Base-by-base conservation (phyloP, 2,888 invertebrate species). In the Hoplodrina ambigua region DNA sequence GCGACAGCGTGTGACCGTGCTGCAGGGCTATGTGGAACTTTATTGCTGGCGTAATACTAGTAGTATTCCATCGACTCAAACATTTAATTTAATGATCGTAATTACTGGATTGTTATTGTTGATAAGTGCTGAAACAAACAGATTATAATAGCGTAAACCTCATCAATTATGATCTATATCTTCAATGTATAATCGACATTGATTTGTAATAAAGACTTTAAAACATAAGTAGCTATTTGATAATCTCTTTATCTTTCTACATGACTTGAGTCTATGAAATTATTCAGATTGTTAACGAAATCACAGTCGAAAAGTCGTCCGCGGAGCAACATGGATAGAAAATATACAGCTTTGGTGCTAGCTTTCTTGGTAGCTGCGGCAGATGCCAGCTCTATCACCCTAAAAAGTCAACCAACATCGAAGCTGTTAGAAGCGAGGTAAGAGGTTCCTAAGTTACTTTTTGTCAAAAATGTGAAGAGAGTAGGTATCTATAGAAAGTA, bases 111-210 rank as follows among this genome's bases (percentile, higher is more conserved):
- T 62, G 72, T 72, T 79, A 61, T 58, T 61, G 15, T 72, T 61
- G 69, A 78, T 75, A 72, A 67, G 46, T 30, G 30, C 13, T 55
- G 52, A 59, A 75, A 69, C 70, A 76, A 80, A 85, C 78, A 69
- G 77, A 80, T 83, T 81, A 78, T 46, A 75, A 84, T 82, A 82
- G 71, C 82, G 82, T 80, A 83, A 85, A 86, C 82, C 85, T 86
- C 71, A 88, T 87, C 86, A 89, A 91, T 91, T 89, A 90, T 84
- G 89, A 92, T 91, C 78, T 78, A 30, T 86, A 87, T 89, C 88
- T 66, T 33, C 15, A 33, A 74, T 75, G 64, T 64, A 71, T 82
- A 85, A 89, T 90, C 90, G 68, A 64, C 85, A 84, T 77, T 90
- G 89, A 91, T 91, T 90, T 90, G 75, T 83, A 77, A 71, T 86